Percentiles rank a stretch among this genome's conserved stretches.
Conservation (phyloP, 2,113 vertebrate genomes). For the Ciconia boyciana region DNA sequence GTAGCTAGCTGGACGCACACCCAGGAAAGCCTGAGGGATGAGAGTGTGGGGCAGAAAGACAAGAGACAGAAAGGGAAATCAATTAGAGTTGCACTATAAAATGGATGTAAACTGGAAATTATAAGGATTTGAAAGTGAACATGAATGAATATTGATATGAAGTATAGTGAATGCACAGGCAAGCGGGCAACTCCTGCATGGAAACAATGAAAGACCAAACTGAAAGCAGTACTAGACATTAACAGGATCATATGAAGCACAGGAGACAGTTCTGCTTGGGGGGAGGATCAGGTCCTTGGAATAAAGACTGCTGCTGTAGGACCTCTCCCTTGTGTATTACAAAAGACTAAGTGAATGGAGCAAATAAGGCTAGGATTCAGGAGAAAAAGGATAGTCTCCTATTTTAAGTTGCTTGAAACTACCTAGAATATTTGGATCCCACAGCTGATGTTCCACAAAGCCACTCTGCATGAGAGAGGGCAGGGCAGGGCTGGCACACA, state of each 20-base stretch:
- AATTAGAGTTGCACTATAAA: background rate
- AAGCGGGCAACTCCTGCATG: background rate
- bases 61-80: background rate
- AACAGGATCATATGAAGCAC: background rate
- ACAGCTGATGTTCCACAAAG: background rate
- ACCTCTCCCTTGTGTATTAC: background rate
- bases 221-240: background rate
- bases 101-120: background rate
- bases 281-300: background rate
- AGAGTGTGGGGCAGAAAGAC: background rate
- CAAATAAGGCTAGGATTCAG: background rate
- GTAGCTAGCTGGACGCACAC: background rate
- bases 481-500: background rate
- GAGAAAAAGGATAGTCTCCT: background rate
- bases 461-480: background rate
- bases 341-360: background rate
- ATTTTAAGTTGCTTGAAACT: background rate
- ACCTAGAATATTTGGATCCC: background rate
- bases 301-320: background rate
- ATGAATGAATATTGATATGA: background rate
- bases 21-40: background rate
- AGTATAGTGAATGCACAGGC: background rate
- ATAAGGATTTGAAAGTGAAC: background rate
- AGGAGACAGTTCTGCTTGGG: background rate
- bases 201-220: background rate